Evolutionary conservation across 2,888 invertebrate species (phyloP).

Genomic region (Torymus aiolomorphi): DNA sequence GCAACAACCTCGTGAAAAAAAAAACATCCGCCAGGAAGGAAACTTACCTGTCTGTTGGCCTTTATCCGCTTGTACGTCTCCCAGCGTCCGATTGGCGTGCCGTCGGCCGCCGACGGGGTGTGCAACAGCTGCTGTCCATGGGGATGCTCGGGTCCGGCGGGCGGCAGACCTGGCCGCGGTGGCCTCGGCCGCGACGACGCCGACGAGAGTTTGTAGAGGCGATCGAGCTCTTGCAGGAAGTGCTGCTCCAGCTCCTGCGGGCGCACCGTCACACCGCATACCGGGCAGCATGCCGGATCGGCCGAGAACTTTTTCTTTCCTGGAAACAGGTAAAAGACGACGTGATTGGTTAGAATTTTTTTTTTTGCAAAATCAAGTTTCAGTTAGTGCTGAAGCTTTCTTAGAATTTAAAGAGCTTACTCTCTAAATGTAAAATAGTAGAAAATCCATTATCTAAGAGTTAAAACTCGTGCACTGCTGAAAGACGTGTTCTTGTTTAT

Average conservation of each 20-base stretch:
- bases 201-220: constrained; percentile 79
- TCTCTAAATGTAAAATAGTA: too few relatives aligned
- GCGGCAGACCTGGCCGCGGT: constrained; percentile 73
- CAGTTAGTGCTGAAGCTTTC: too few relatives aligned
- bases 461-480: too few relatives aligned
- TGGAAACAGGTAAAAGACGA: constrained; percentile 57
- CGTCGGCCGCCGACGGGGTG: constrained; percentile 75
- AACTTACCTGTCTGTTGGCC: constrained; percentile 83
- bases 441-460: too few relatives aligned
- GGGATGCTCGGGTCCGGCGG: constrained; percentile 70
- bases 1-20: too few relatives aligned
- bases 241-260: constrained; percentile 90
- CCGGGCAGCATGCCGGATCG: constrained; percentile 89
- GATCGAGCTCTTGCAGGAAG: constrained; percentile 87
- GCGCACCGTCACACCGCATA: constrained; percentile 90
- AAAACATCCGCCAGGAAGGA: too few relatives aligned
- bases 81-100: constrained; percentile 80
- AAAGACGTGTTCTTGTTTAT: too few relatives aligned
- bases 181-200: constrained; percentile 70
- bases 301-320: constrained; percentile 75
- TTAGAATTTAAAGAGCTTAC: too few relatives aligned
- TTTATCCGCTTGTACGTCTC: constrained; percentile 86
- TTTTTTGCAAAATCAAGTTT: neutral
- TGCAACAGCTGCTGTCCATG: constrained; percentile 72
- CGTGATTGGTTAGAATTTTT: neutral